Conservation (phyloP, 2,113 vertebrate genomes). For the Propithecus coquereli region DNA sequence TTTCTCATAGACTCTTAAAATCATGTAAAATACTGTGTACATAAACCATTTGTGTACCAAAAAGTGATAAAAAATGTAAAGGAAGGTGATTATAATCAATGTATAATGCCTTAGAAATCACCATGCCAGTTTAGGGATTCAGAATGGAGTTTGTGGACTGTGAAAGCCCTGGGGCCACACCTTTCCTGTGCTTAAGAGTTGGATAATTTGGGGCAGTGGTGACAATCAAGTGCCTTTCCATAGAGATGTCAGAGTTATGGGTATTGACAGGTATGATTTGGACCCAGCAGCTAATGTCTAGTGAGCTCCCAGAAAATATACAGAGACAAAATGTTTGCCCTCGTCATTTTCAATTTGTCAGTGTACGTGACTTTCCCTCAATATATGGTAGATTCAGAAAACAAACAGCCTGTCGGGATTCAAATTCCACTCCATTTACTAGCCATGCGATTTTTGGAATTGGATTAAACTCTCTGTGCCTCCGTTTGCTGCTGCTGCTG, state of each 20-base stretch:
- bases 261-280: background rate
- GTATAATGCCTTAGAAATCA: background rate
- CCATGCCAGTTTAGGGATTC: accelerated
- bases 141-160: background rate
- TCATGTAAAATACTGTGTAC: background rate
- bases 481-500: background rate
- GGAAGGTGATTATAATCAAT: background rate
- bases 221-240: accelerated
- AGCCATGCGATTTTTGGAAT: background rate
- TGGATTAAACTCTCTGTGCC: background rate
- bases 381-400: background rate
- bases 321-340: background rate
- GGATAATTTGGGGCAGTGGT: accelerated
- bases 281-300: background rate
- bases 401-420: background rate
- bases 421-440: background rate
- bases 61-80: background rate
- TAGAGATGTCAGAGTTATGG: background rate
- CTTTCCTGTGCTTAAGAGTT: background rate
- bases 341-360: background rate
- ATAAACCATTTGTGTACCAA: background rate
- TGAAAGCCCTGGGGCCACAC: accelerated
- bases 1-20: background rate
- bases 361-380: background rate
- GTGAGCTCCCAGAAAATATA: background rate